Base-by-base conservation (phyloP, 2,888 invertebrate species). In the Mongoloraphidia duomilia region DNA sequence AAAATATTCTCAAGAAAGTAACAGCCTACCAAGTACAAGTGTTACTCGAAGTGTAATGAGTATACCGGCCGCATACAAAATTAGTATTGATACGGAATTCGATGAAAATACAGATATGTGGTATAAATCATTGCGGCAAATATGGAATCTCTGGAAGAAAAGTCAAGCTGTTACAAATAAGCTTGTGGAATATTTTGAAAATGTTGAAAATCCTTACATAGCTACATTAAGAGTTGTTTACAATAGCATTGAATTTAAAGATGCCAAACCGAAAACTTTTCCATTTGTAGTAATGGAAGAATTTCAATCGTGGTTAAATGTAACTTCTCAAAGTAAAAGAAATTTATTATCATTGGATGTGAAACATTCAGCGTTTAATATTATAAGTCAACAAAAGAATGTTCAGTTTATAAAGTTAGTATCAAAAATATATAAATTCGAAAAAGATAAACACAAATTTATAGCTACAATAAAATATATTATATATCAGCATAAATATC, bases 321-420 rank as follows among this genome's bases (percentile, higher is more conserved):
- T 39, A 35, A 60, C 62, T 50, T 59, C 54, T 62, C 61, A 63
- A 63, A 59, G 65, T 59, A 54, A 61, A 61, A 43, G 71, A 55
- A 69, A 71, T 54, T 65, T 65, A 61, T 68, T 75, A 58, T 72
- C 64, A 49, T 63, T 57, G 58, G 66, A 77, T 53, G 61, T 84
- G 34, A 85, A 86, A 67, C 65, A 80, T 59, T 79, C 81, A 54
- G 83, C 84, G 47, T 87, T 86, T 67, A 77, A 77, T 61, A 73
- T 86, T 57, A 76, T 84, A 11, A 75, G 72, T 54, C 77, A 74
- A 53, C 84, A 86, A 59, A 80, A 79, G 53, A 76, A 80, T 59
- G 69, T 75, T 51, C 65, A 73, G 34, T 73, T 87, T 45, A 73
- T 80, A 46, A 78, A 75, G 60, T 64, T 82, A 41, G 72, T 84